phyloP scores from a whole-genome alignment of 2,113 vertebrate genomes.

The Equus quagga region DNA sequence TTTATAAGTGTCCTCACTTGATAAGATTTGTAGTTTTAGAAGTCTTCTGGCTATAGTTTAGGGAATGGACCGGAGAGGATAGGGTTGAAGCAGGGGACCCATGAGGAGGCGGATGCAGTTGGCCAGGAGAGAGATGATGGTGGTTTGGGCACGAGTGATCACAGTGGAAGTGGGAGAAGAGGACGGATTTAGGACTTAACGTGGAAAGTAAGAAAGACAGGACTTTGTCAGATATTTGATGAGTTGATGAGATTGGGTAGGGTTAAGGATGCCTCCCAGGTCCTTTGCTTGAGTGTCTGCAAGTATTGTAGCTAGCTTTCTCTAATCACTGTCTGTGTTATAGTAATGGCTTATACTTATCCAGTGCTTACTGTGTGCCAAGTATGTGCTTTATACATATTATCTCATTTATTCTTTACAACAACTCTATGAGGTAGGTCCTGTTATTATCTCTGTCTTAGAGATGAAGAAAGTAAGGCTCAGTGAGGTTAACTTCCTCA shows the following conservation, averaged over 20 bases:
- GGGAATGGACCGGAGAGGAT: neutral
- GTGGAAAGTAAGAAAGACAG: neutral
- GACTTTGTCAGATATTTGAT: neutral
- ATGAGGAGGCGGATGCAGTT: neutral
- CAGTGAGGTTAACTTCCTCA: neutral
- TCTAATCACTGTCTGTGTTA: neutral
- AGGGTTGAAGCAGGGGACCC: neutral
- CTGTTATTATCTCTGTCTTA: neutral
- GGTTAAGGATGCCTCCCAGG: neutral
- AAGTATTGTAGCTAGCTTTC: neutral
- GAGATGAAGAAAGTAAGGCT: neutral
- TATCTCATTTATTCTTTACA: neutral
- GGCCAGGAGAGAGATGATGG: neutral
- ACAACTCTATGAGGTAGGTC: neutral
- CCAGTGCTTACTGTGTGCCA: neutral
- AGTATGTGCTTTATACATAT: neutral
- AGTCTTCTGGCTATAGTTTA: neutral
- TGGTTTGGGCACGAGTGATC: neutral
- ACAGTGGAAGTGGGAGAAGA: neutral
- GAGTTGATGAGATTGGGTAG: neutral
- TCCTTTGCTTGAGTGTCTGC: neutral
- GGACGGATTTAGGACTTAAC: neutral
- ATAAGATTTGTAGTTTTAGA: neutral
- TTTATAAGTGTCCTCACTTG: neutral
- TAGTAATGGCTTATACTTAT: neutral